A percentile compares a stretch with the other conserved stretches of the same genome.
Evolutionary conservation across 2,113 vertebrate genomes (phyloP).

Genomic region (Arvicanthis niloticus): DNA sequence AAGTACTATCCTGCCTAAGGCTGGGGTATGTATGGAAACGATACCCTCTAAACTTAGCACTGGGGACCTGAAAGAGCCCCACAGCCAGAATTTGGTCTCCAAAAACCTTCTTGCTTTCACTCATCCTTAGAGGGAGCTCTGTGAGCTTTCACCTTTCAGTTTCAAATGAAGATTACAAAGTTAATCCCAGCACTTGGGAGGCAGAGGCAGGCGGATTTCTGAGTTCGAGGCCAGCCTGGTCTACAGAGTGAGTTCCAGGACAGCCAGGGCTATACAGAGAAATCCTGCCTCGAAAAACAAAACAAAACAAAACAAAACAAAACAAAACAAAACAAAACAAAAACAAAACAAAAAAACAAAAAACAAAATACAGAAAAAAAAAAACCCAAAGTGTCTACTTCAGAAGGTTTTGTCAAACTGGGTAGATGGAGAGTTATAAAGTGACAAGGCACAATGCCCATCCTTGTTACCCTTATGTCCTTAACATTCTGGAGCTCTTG

Average conservation of each 20-base stretch:
- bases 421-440: background rate
- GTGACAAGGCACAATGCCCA: background rate
- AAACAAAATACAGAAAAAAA: no score
- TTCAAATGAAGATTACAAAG: background rate
- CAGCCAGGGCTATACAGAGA: no score
- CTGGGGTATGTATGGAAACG: background rate
- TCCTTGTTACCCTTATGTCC: background rate
- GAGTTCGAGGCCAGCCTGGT: no score
- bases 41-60: background rate
- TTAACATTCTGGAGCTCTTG: background rate
- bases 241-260: no score
- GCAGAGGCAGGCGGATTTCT: no score
- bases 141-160: background rate
- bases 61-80: background rate
- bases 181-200: no score
- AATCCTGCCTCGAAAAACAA: no score
- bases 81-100: background rate
- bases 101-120: background rate
- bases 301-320: no score
- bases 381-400: background rate
- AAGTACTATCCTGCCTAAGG: background rate
- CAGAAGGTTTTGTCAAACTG: background rate
- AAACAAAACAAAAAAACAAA: no score
- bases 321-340: no score
- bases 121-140: background rate